Base-by-base conservation (phyloP, 2,797 vertebrate species). In the Phrynocephalus forsythii region DNA sequence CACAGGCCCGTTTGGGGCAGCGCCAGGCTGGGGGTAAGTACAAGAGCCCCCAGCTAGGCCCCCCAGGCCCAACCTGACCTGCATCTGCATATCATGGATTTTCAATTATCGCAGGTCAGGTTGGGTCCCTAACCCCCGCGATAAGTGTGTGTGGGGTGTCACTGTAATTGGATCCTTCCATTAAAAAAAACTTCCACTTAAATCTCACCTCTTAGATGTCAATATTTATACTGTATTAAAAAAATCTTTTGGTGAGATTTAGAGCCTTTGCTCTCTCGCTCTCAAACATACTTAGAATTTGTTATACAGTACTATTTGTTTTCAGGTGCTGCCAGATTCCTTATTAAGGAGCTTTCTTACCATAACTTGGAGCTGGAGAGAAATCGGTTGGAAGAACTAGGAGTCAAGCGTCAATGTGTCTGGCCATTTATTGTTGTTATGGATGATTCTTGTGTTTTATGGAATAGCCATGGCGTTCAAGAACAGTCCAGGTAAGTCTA, bases 391-490 rank as follows among this genome's bases (percentile, higher is more conserved):
- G 98, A 99, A 94, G 99, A 99, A 90, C 97, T 98, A 89, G 98
- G 98, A 5, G 94, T 98, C 68, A 98, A 97, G 91, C 97, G 98
- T 60, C 98, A 99, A 93, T 98, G 99, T 0, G 97, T 99, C 60
- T 99, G 99, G 99, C 99, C 99, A 0, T 99, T 99, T 95, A 98
- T 99, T 0, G 97, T 98, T 80, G 97, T 99, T 96, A 99, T 99
- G 98, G 98, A 99, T 0, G 99, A 99, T 95, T 98, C 98, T 2
- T 99, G 99, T 0, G 99, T 99, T 85, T 93, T 99, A 87, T 99
- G 99, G 99, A 99, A 99, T 91, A 93, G 96, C 92, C 97, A 99
- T 90, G 96, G 96, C 0, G 48, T 92, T 33, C 95, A 97, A 0
- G 98, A 98, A 84, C 95, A 95, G 87, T 95, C 92, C 26, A 97